Percentiles rank a stretch among this genome's conserved stretches.
Evolutionary conservation across 2,888 invertebrate genomes (phyloP).

Genomic region (Itoplectis maculator): DNA sequence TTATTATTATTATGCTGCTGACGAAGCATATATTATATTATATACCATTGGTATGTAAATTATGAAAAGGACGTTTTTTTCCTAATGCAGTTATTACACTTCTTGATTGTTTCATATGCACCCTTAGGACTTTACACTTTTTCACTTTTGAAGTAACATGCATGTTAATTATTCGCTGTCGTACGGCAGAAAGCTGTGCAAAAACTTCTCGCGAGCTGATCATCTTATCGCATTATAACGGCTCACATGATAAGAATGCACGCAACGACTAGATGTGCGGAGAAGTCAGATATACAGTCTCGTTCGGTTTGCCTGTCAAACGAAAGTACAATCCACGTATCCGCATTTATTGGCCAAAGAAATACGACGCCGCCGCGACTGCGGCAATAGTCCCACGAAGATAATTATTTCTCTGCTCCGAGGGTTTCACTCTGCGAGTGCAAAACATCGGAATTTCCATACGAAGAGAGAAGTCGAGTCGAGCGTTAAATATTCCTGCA

Average conservation of each 20-base stretch:
- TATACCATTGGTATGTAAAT: slow-evolving; percentile 29
- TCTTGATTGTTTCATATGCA: slow-evolving; percentile 75
- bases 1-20: no score
- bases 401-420: slow-evolving; percentile 15
- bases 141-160: slow-evolving; percentile 45
- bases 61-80: slow-evolving; percentile 39
- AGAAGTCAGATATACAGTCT: neutral
- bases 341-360: no score
- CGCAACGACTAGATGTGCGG: neutral
- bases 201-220: neutral
- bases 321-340: neutral
- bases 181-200: neutral
- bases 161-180: slow-evolving; percentile 41
- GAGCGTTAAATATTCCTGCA: slow-evolving; percentile 57
- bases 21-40: no score
- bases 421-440: neutral
- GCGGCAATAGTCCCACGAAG: slow-evolving; percentile 4
- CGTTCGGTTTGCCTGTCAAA: neutral
- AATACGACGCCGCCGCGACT: no score
- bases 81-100: slow-evolving; percentile 70
- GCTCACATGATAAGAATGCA: slow-evolving; percentile 9
- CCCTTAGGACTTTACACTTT: slow-evolving; percentile 68
- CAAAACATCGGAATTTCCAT: slow-evolving; percentile 57
- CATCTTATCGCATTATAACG: slow-evolving; percentile 34
- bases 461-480: slow-evolving; percentile 5